phyloP scores from a whole-genome alignment of 2,797 vertebrate genomes.

The Spinus pinus region DNA sequence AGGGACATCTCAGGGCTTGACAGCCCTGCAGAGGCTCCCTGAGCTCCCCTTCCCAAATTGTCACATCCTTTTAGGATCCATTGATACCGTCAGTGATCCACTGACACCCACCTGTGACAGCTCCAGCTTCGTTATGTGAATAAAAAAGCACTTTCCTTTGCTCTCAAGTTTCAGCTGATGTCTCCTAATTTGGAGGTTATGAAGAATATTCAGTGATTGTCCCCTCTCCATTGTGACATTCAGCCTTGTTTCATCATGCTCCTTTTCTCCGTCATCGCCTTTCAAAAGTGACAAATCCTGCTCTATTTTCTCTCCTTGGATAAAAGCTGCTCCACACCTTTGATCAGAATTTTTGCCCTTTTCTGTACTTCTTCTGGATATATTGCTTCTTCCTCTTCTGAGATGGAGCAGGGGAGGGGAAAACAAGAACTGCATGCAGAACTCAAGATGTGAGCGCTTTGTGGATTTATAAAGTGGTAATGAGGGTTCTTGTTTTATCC shows the following conservation, averaged over 20 bases:
- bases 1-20: background rate
- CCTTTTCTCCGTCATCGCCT: background rate
- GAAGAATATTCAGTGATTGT: background rate
- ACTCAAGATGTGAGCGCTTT: background rate
- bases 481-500: conserved; percentile 3
- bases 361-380: background rate
- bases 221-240: background rate
- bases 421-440: background rate
- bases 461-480: conserved; percentile 17
- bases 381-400: background rate
- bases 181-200: background rate
- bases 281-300: conserved; percentile 16
- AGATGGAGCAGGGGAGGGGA: background rate
- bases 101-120: background rate
- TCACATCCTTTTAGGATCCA: background rate
- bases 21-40: background rate
- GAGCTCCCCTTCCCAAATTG: background rate
- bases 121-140: background rate
- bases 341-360: conserved; percentile 33
- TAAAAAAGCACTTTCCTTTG: background rate
- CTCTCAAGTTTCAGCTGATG: background rate
- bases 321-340: conserved; percentile 29
- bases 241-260: background rate
- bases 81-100: background rate
- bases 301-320: conserved; percentile 1